Evolutionary conservation across 2,888 invertebrate species (phyloP).

Genomic region (Cheilosia grossa): DNA sequence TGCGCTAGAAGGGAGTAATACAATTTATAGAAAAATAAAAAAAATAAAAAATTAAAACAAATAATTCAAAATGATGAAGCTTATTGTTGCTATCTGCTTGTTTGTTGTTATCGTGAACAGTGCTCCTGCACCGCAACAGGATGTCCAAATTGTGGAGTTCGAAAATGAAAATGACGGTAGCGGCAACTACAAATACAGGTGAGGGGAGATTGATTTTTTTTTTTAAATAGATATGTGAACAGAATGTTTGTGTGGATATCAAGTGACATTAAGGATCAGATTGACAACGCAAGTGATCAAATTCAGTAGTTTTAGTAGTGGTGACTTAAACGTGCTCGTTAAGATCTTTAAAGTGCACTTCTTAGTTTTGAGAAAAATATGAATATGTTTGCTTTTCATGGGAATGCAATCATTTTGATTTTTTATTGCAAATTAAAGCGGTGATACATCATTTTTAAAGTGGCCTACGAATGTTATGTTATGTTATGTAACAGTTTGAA

Average conservation of each 20-base stretch:
- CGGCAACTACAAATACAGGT: conserved; percentile 78
- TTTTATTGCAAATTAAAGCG: too few species aligned
- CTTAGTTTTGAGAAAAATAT: too few species aligned
- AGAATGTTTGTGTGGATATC: neutral
- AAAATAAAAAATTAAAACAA: conserved; percentile 30
- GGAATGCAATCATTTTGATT: too few species aligned
- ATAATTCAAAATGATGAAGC: conserved; percentile 75
- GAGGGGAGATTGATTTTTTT: conserved; percentile 49
- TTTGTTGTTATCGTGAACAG: conserved; percentile 74
- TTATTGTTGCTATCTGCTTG: conserved; percentile 73
- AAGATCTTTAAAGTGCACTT: too few species aligned
- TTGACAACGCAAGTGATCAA: neutral
- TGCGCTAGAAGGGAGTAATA: conserved; percentile 4
- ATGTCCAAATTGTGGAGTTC: conserved; percentile 75
- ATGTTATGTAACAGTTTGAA: too few species aligned
- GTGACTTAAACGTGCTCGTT: too few species aligned
- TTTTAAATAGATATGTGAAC: neutral
- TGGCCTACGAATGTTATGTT: too few species aligned
- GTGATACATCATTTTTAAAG: too few species aligned
- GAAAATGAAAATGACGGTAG: conserved; percentile 77
- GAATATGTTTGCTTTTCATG: too few species aligned
- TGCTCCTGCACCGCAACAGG: conserved; percentile 76
- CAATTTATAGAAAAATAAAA: conserved; percentile 12
- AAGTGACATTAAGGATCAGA: neutral
- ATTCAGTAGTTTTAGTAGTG: too few species aligned